Base-by-base conservation (phyloP, 1,140 invertebrate species). In the Cherax destructor region DNA sequence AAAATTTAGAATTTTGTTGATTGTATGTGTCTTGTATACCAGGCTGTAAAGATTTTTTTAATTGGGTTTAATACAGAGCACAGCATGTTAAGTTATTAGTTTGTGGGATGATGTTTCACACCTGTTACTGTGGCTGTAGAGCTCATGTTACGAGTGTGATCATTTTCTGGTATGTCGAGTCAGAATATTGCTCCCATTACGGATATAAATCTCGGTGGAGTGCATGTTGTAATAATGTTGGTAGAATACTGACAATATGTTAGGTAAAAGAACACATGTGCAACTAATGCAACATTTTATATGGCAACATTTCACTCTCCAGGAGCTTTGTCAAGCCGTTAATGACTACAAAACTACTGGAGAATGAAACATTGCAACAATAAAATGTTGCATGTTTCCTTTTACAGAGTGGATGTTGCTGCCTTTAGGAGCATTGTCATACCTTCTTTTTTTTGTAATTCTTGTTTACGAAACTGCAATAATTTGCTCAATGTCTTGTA, bases 401-500 rank as follows among this genome's bases (percentile, higher is more conserved):
- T 41, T 41, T 41, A 41, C 30, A 41, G 30, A 41, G 30, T 41
- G 84, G 16, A 49, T 77, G 72, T 86, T 18, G 50, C 76, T 86
- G 52, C 84, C 74, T 59, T 77, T 16, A 16, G 84, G 47, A 72
- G 24, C 84, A 78, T 59, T 59, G 56, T 76, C 72, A 77, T n/a
- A 47, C 18, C 52, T 72, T 74, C 52, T 86, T 21, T 74, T 41
- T 41, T 41, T 41, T 41, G 30, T 69, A 41, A 78, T 74, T 52
- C 61, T 86, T 77, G 30, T 65, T 86, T 24, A 78, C 78, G 56
- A 47, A 86, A 61, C 56, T 65, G 84, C 76, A 86, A 86, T 86
- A 77, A 86, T 86, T 78, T 86, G 84, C 84, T 86, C 84, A 86
- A 86, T 77, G 49, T 56, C 74, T 86, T 78, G 84, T 74, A 74